These are phyloP conservation scores for Whitmania pigra DNA, from an alignment of 1,140 invertebrate genomes.

Conservation along the genomic window DNA sequence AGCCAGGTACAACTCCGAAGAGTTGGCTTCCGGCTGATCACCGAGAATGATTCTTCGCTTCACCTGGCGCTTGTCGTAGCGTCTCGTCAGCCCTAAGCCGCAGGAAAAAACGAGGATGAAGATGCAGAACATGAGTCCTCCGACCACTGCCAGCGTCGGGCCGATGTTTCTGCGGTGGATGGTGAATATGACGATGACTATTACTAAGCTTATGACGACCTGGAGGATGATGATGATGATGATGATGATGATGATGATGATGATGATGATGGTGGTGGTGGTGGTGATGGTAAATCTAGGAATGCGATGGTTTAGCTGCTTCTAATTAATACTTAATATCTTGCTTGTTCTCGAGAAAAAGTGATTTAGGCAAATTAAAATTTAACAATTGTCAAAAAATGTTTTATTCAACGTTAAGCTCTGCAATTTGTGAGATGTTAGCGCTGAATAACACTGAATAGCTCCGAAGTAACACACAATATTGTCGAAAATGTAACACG, in stretches of 20 bases:
- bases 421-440: too few relatives aligned
- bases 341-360: too few relatives aligned
- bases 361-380: too few relatives aligned
- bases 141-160: background rate
- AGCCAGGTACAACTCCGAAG: slow-evolving; percentile 1
- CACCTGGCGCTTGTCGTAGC: slow-evolving; percentile 1
- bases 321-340: too few relatives aligned
- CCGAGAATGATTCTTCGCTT: background rate
- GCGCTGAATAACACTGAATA: too few relatives aligned
- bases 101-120: slow-evolving; percentile 1
- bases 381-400: too few relatives aligned
- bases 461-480: too few relatives aligned
- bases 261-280: slow-evolving; percentile 8
- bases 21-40: background rate
- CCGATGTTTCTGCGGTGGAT: background rate
- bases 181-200: too few relatives aligned
- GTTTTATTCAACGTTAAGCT: too few relatives aligned
- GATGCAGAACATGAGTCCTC: background rate
- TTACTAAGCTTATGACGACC: background rate
- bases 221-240: background rate
- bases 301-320: too few relatives aligned
- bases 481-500: too few relatives aligned
- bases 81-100: background rate
- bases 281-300: too few relatives aligned
- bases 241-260: background rate